Evolutionary conservation across 2,113 vertebrate species (phyloP).

Genomic region (Anguilla rostrata): DNA sequence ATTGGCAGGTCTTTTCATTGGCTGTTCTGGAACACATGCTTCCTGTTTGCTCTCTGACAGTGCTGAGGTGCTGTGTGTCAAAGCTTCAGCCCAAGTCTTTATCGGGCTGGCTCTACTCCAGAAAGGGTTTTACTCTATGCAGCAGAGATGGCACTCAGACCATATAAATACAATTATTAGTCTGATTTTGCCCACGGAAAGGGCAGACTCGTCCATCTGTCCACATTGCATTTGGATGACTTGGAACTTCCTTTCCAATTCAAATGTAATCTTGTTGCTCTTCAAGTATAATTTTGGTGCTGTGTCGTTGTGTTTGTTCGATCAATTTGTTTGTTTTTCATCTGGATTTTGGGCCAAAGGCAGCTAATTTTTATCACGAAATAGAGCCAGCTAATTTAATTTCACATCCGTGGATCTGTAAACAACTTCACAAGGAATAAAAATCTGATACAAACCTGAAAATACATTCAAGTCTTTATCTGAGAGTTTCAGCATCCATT

Average conservation of each 20-base stretch:
- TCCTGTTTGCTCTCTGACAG: background rate
- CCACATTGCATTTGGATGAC: background rate
- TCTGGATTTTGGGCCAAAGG: no score
- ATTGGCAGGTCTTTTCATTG: background rate
- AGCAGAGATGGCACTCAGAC: background rate
- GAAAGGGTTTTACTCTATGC: background rate
- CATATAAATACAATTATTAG: background rate
- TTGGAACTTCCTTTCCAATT: background rate
- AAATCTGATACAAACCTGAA: no score
- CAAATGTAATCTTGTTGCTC: background rate
- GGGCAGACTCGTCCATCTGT: background rate
- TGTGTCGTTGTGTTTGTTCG: no score
- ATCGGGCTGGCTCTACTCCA: background rate
- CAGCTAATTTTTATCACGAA: no score
- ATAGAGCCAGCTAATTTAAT: no score
- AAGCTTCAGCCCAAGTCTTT: background rate
- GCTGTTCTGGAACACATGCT: background rate
- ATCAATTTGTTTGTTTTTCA: no score
- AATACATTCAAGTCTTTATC: no score
- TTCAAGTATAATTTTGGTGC: background rate
- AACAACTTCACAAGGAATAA: no score
- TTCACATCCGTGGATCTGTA: no score
- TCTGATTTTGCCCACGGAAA: background rate
- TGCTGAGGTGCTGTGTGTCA: background rate
- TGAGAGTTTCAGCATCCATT: no score